Evolutionary conservation across 1,140 invertebrate species (phyloP).

Genomic region (Zaprionus ghesquierei): DNA sequence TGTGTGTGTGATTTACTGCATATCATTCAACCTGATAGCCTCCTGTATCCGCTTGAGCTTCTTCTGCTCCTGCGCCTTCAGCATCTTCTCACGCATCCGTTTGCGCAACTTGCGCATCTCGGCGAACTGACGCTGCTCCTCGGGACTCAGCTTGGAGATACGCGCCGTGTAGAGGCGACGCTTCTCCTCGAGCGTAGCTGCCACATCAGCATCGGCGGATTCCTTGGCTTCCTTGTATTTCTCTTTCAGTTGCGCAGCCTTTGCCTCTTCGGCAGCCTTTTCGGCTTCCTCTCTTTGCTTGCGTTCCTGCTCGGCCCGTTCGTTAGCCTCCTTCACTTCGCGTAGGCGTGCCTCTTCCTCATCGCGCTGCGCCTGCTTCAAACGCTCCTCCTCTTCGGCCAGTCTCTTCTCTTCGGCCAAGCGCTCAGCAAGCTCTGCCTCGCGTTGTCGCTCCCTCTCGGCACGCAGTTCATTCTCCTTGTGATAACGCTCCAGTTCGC

Average conservation of each 20-base stretch:
- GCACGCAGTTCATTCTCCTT: conserved; percentile 60
- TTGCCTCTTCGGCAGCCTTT: conserved; percentile 40
- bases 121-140: conserved; percentile 66
- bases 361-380: conserved; percentile 51
- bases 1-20: conserved; percentile 40
- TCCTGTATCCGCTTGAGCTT: conserved; percentile 69
- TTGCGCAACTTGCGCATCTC: conserved; percentile 77
- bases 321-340: conserved; percentile 50
- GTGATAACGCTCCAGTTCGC: conserved; percentile 59
- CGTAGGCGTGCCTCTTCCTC: conserved; percentile 56
- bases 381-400: conserved; percentile 61
- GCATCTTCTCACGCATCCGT: conserved; percentile 48
- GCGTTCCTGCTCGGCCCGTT: conserved; percentile 50
- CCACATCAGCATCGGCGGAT: conserved; percentile 47
- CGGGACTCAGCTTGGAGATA: conserved; percentile 55
- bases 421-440: conserved; percentile 54
- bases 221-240: conserved; percentile 58
- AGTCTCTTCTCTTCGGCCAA: conserved; percentile 51
- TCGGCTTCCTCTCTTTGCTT: conserved; percentile 55
- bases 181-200: conserved; percentile 46
- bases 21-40: conserved; percentile 62
- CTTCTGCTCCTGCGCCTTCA: conserved; percentile 48
- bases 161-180: conserved; percentile 53
- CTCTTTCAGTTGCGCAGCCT: conserved; percentile 40
- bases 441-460: conserved; percentile 56